Base-by-base conservation (phyloP, 2,888 invertebrate genomes). In the Limenitis camilla region DNA sequence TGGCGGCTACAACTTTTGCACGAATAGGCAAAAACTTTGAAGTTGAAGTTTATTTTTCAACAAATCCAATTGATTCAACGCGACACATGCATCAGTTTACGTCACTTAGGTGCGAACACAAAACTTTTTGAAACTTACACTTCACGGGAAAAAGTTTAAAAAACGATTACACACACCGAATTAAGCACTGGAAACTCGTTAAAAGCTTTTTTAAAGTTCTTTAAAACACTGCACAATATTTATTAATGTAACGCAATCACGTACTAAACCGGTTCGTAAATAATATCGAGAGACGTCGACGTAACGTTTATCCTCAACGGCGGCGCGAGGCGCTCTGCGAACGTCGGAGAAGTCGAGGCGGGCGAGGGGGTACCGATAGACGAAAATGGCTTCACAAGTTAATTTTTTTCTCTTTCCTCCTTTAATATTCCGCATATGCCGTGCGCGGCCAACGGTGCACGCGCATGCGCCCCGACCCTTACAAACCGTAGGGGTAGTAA, bases 331-430 rank as follows among this genome's bases (percentile, higher is more conserved):
- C 80, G 76, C 73, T 83, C 80, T 84, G 81, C 67, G 71, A 73
- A 76, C 71, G 74, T 67, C 72, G 70, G 72, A 78, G 78, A 79
- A 73, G 77, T 79, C 76, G 76, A 74, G 65, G 74, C 76, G 78
- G 76, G 78, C 74, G 81, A 78, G 81, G 84, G 80, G 83, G 76
- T 72, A 68, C 76, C 76, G 81, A 81, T 81, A 82, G 81, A 86
- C 86, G 85, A 85, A 87, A 87, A 87, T 86, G 87, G 87, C 86
- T 87, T 86, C 86, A 86, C 86, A 83, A 87, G 83, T 86, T 80
- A 85, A 85, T 85, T 86, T 87, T 85, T 87, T 86, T 87, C 87
- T 87, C 87, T 87, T 87, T 87, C 87, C 81, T 87, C 78, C 87
- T 86, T 84, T 86, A 86, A 86, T 86, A 85, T 83, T 84, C 83